Evolutionary conservation across 2,113 vertebrate species (phyloP), one percentile per base, ranked within the genome.

Genomic region (Monopterus albus): DNA sequence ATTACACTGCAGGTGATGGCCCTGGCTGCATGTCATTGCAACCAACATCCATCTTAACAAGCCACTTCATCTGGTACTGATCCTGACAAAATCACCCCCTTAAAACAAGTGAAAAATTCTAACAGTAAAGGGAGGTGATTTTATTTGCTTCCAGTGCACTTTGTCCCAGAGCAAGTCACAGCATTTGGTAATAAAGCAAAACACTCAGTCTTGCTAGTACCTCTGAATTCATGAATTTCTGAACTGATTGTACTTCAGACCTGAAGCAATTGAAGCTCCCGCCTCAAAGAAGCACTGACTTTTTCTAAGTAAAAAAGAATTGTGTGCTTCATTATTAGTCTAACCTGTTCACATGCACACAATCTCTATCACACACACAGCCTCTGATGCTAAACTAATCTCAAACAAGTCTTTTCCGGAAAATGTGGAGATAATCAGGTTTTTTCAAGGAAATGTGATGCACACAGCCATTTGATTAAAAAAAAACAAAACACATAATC

Each of bases 21-120:
- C 72, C 60, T 59, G 75, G 66, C 66, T 65, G 78, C 25, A 43
- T 39, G 46, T 77, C 62, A 67, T n/a, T 31, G 66, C 71, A 71
- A 84, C 75, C 57, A 78, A 65, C 84, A 79, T 85, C 69, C 61
- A 38, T 82, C 72, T 65, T 52, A 78, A 72, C 75, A 80, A 81
- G 74, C 59, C 67, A 45, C 80, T 68, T 76, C 50, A 29, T 46
- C 45, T 2, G 10, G 40, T 75, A 62, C 77, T 52, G 69, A 79
- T 56, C 39, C 69, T 59, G 69, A 46, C 17, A 56, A 72, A 76
- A 53, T 7, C 51, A 71, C 82, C 57, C 52, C 38, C 57, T 67
- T 62, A 68, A 75, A 82, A 17, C 42, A 80, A 57, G 49, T 65
- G 58, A 72, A 63, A 67, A 65, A 51, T 39, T 21, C 5, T 3